Evolutionary conservation across 2,888 invertebrate species (phyloP), one percentile per base, ranked within the genome.

Genomic region (Lasioglossum calceatum): DNA sequence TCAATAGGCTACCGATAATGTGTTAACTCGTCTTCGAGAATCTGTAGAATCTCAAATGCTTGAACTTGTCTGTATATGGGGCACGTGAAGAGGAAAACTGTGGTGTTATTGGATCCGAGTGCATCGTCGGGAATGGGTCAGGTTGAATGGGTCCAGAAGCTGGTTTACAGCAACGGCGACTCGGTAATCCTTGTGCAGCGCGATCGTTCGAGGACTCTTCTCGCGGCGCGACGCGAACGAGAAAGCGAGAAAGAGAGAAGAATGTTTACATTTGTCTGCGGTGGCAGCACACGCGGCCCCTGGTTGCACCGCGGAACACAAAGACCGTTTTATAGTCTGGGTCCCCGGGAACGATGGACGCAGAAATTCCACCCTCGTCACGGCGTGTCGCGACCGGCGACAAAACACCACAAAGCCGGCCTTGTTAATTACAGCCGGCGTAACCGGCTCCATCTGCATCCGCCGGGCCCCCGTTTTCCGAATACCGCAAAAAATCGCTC

Each of bases 311-410:
- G 73, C 72, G n/a, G 83, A 83, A 90, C 89, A 95, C 95, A 95
- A 95, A 95, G 94, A 92, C 87, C 92, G 94, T 94, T 94, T 94
- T 95, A 95, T 95, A 95, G 94, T 95, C 94, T 93, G 93, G 88
- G 82, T 80, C 73, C 82, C 50, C 76, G 74, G 77, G 72, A 54
- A 39, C 86, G 88, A 91, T 90, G 91, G 84, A 87, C 88, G 92
- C 86, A 92, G 85, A 92, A 93, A 93, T 93, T 92, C 91, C 92
- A 92, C 93, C 91, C 92, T 92, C 93, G 92, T 92, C 91, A 92
- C 88, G 91, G 93, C 92, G 87, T 92, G 93, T 93, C 94, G 93
- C 91, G 92, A 87, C 88, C 89, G 92, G 94, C 93, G 95, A 95
- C 95, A 95, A 95, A 95, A 93, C 93, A 91, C 89, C 88, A 95